Evolutionary conservation across 37 sponge, comb jelly and placozoan genomes (phyloP).

Genomic region (Haliclona indistincta): DNA sequence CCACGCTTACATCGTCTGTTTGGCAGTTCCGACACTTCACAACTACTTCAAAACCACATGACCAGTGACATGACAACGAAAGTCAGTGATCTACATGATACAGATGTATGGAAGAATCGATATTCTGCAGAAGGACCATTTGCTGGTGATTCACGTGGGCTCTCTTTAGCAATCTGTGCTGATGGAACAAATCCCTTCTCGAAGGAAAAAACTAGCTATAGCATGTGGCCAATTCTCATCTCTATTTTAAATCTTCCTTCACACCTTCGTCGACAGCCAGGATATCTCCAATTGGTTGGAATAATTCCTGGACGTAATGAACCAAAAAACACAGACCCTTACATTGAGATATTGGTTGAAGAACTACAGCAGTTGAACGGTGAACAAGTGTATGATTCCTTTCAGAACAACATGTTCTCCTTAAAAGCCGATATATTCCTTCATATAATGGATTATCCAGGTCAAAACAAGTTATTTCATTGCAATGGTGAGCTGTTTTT

Average conservation of each 20-base stretch:
- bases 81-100: not conserved
- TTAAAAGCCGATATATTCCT: slow-evolving; percentile 8
- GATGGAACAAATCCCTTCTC: slow-evolving; percentile 44
- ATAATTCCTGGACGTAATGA: slow-evolving; percentile 44
- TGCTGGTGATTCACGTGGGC: not conserved
- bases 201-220: slow-evolving; percentile 3
- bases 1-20: too few relatives aligned
- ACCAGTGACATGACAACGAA: not conserved
- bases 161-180: slow-evolving; percentile 14
- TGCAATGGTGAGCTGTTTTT: not conserved
- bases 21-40: not conserved
- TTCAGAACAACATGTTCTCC: not conserved
- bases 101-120: not conserved
- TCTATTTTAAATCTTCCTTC: slow-evolving; percentile 29
- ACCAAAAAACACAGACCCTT: slow-evolving; percentile 21
- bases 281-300: slow-evolving; percentile 20
- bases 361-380: slow-evolving; percentile 11
- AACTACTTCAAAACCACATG: not conserved
- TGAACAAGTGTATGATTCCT: slow-evolving; percentile 10
- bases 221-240: slow-evolving; percentile 35
- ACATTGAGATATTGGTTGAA: slow-evolving; percentile 28
- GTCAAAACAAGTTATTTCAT: not conserved
- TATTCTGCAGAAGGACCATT: too few relatives aligned
- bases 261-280: not conserved
- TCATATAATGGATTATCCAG: slow-evolving; percentile 39